A percentile compares a stretch with the other conserved stretches of the same genome.
Evolutionary conservation across 2,113 vertebrate genomes (phyloP).

Genomic region (Entomyzon cyanotis): DNA sequence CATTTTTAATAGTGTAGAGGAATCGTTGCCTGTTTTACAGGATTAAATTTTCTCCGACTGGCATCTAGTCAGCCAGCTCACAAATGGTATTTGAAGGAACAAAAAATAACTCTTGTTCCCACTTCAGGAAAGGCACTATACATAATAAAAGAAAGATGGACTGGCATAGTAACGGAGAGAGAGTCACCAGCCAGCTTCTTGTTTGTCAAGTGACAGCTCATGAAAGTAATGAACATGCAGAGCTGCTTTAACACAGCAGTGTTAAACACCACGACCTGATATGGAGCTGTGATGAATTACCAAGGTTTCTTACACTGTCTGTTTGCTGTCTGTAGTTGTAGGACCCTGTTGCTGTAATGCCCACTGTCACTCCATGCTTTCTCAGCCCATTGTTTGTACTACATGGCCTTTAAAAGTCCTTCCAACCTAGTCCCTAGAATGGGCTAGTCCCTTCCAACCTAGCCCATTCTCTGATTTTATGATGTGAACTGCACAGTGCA

Average conservation of each 20-base stretch:
- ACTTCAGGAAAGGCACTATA: not conserved
- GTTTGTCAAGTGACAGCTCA: not conserved
- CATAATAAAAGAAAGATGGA: not conserved
- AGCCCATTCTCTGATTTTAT: not conserved
- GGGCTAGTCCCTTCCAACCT: not conserved
- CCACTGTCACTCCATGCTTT: fast-evolving
- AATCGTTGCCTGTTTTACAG: not conserved
- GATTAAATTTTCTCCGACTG: not conserved
- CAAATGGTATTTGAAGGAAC: not conserved
- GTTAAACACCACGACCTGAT: not conserved
- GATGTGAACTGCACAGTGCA: not conserved
- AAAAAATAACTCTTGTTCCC: not conserved
- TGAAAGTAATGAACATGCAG: not conserved
- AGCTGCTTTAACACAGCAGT: not conserved
- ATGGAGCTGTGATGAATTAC: not conserved
- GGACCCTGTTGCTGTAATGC: not conserved
- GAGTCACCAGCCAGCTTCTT: not conserved
- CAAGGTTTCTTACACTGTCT: not conserved
- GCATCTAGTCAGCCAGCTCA: not conserved
- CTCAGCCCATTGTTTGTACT: not conserved
- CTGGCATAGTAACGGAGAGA: not conserved
- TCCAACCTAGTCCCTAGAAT: not conserved
- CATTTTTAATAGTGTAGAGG: not conserved
- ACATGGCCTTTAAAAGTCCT: not conserved
- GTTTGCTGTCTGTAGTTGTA: not conserved